These are phyloP conservation scores for Drosophila micromelanica DNA, from an alignment of 1,140 invertebrate species.

Conservation along the genomic window DNA sequence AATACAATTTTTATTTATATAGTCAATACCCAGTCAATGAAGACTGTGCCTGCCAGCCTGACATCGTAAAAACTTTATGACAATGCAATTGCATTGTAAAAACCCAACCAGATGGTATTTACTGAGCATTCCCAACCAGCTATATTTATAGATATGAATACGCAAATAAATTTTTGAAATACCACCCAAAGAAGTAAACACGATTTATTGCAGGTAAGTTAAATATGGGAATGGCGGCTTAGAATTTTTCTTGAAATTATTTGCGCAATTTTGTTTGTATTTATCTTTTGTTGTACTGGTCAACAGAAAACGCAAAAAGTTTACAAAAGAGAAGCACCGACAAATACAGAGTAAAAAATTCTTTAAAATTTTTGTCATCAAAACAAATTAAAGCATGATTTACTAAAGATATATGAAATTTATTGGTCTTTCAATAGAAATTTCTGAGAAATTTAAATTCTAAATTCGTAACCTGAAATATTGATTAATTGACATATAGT, in stretches of 20 bases:
- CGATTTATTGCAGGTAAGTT: slow-evolving; percentile 40
- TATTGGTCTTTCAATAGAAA: neutral
- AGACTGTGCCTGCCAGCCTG: neutral
- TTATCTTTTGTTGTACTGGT: slow-evolving; percentile 23
- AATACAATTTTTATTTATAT: neutral
- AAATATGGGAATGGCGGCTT: slow-evolving; percentile 45
- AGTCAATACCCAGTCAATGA: slow-evolving; percentile 22
- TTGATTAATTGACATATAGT: slow-evolving; percentile 12
- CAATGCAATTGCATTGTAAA: slow-evolving; percentile 60
- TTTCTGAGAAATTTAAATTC: neutral
- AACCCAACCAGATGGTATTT: slow-evolving; percentile 15
- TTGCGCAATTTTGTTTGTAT: slow-evolving; percentile 22
- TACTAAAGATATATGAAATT: slow-evolving; percentile 38
- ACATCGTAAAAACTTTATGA: slow-evolving; percentile 52
- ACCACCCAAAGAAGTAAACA: slow-evolving; percentile 23
- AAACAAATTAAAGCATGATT: neutral
- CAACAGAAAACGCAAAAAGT: neutral
- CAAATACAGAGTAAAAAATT: neutral
- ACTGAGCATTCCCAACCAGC: slow-evolving; percentile 28
- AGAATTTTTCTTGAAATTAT: slow-evolving; percentile 54
- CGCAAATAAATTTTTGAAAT: slow-evolving; percentile 59
- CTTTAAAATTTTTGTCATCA: too few relatives aligned
- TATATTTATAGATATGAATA: slow-evolving; percentile 38
- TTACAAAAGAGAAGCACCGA: neutral
- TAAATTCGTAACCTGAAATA: neutral